phyloP scores from a whole-genome alignment of 2,113 vertebrate genomes.

The Hippocampus mohnikei region DNA sequence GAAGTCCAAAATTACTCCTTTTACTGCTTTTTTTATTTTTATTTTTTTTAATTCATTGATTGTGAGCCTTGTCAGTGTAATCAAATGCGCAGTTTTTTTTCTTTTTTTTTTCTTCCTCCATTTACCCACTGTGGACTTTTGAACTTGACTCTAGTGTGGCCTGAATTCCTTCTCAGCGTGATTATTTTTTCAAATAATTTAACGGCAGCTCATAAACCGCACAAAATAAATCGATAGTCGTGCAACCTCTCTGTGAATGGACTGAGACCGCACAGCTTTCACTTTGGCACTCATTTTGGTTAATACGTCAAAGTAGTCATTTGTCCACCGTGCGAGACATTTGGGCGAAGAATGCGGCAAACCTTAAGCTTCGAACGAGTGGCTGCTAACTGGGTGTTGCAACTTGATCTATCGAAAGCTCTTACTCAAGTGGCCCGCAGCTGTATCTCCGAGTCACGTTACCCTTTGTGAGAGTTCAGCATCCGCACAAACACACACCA shows the following conservation, averaged over 20 bases:
- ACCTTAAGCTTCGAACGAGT: constrained; percentile 39
- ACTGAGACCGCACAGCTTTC: constrained; percentile 2
- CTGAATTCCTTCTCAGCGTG: constrained; percentile 7
- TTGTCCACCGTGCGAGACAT: neutral
- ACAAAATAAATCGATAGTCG: neutral
- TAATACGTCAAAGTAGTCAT: too few relatives aligned
- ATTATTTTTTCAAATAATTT: neutral
- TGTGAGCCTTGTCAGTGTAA: neutral
- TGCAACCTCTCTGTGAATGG: neutral
- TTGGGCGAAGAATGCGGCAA: neutral
- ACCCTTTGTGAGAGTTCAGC: constrained; percentile 28
- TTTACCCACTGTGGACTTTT: constrained; percentile 38
- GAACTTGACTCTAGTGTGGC: constrained; percentile 7
- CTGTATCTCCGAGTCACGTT: constrained; percentile 50
- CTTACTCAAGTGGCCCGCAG: constrained; percentile 42
- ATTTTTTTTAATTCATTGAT: neutral
- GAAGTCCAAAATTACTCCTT: neutral
- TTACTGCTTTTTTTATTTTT: neutral
- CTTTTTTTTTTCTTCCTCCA: neutral
- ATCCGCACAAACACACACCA: neutral
- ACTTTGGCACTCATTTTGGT: neutral
- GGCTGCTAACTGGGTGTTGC: constrained; percentile 19
- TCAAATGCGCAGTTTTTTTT: neutral
- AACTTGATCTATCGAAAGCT: constrained; percentile 55
- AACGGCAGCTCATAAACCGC: neutral